Evolutionary conservation across 2,113 vertebrate genomes (phyloP).

Genomic region (Numida meleagris): DNA sequence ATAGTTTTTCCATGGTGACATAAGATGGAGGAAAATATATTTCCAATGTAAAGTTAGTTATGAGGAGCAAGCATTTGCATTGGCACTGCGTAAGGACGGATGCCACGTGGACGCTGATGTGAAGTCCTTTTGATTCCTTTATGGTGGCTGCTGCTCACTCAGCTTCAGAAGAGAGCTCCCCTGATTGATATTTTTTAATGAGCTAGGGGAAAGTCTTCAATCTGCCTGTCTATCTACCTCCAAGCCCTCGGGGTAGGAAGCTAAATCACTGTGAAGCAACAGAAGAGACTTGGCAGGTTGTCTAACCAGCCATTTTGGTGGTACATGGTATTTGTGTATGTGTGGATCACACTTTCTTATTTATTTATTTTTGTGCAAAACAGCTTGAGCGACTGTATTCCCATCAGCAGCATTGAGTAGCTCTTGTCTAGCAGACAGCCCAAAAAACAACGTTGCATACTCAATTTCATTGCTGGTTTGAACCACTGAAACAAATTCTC

Average conservation of each 20-base stretch:
- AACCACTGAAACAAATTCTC: not conserved
- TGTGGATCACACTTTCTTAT: not conserved
- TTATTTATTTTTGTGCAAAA: not conserved
- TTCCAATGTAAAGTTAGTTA: not conserved
- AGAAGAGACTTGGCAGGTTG: not conserved
- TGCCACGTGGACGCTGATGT: not conserved
- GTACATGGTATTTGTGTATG: not conserved
- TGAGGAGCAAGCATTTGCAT: not conserved
- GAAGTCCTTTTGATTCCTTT: not conserved
- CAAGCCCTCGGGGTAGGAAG: not conserved
- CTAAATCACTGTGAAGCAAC: slow-evolving; percentile 10
- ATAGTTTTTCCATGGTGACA: not conserved
- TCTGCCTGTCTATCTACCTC: not conserved
- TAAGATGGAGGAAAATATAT: not conserved
- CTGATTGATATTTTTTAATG: slow-evolving; percentile 17
- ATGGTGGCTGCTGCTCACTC: not conserved
- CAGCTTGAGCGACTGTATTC: not conserved
- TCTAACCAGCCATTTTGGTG: not conserved
- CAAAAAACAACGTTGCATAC: not conserved
- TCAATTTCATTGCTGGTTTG: not conserved
- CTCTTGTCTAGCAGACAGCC: not conserved
- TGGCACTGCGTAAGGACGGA: not conserved
- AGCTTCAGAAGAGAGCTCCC: not conserved
- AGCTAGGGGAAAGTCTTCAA: not conserved
- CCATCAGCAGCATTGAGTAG: not conserved